Base-by-base conservation (phyloP, 2,797 vertebrate species). In the Erethizon dorsatum region DNA sequence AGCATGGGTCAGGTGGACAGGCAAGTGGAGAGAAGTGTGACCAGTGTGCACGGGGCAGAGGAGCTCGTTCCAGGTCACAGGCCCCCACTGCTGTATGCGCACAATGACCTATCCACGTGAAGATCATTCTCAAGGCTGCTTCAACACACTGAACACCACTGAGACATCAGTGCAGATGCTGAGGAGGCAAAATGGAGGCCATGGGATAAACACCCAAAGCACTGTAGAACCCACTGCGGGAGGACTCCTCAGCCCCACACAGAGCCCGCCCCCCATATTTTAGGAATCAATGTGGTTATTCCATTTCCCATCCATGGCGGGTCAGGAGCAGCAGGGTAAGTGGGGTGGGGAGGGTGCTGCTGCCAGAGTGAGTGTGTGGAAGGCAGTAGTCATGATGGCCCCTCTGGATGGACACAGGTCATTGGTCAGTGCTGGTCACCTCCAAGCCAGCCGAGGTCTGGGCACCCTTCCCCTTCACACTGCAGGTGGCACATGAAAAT, bases 61-160 rank as follows among this genome's bases (percentile, higher is more conserved):
- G 77, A 12, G 50, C 24, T 69, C 14, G 2, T 22, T 15, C 2
- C 13, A 56, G 47, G 24, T 47, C 13, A 2, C 47, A 67, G 56
- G 61, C n/a, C 13, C 14, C 14, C 3, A 2, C 1, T 4, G 37
- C 57, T 11, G 1, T 4, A 5, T 0, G 14, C 13, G 15, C 1
- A 31, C 13, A 50, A 14, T 0, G 24, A 83, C 41, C 41, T 17
- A 0, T 4, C n/a, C 28, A 28, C 3, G 15, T 2, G 65, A 45
- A 77, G 37, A 24, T 11, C 10, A 2, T 17, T 5, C 4, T 33
- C 33, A 24, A 56, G 56, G 12, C 47, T 18, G 20, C 71, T 20
- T 57, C 8, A 3, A 26, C n/a, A 28, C 5, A 4, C 7, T 18
- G 56, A 79, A 52, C 5, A 6, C 11, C 45, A 47, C 47, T 69